Evolutionary conservation across 2,113 vertebrate genomes (phyloP), one percentile per base, ranked within the genome.

Genomic region (Electrona antarctica): DNA sequence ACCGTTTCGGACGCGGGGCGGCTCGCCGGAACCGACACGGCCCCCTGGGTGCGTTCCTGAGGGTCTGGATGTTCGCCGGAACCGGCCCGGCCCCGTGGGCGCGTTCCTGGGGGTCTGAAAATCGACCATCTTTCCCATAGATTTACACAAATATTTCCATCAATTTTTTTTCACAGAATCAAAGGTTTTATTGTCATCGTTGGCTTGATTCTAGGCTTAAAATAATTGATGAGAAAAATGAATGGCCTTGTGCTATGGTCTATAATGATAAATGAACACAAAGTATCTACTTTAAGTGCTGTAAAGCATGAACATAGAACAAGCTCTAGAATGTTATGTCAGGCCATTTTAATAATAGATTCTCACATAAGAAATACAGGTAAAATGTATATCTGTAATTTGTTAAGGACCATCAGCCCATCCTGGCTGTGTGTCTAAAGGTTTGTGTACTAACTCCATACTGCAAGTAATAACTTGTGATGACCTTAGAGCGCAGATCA

Each of bases 321-420:
- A 52, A 50, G 8, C 29, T 74, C 21, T 60, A 82, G 64, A 86
- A 81, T 83, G 81, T 75, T 81, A 81, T 83, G 81, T 75, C 82
- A 77, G 76, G 70, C 75, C 64, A 74, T 82, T 78, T 89, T 88
- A 88, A 85, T 87, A 67, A 67, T 67, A 77, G 76, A 83, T 57
- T 78, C 76, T 87, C 80, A 77, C 79, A 87, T 77, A 80, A 83
- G 83, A 89, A 85, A 88, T 79, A 80, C 78, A 89, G 67, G 51
- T 82, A 68, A 68, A 86, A 58, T 80, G 45, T 52, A 63, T 68
- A 79, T 85, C 64, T 83, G 69, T 71, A 76, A 82, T 84, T 67
- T 69, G 70, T 87, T 70, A 79, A 87, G 81, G 68, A 80, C 75
- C 72, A 83, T 69, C 58, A 78, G 63, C 79, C 69, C 69, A 29